A percentile compares a stretch with the other conserved stretches of the same genome.
phyloP scores from a whole-genome alignment of 1,140 invertebrate genomes.

The Drosophila carrolli region DNA sequence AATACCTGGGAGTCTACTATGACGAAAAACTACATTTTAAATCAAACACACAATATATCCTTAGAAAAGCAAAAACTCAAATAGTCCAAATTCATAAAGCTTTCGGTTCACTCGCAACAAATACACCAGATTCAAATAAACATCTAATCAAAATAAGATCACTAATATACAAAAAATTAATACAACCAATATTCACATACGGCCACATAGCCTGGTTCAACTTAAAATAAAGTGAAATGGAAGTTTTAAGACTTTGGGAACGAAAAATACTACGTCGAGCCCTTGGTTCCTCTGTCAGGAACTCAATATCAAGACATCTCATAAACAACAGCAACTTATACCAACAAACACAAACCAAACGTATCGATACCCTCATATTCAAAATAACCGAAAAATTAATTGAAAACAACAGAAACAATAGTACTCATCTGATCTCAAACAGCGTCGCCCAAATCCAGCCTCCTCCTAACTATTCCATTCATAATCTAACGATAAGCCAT shows the following conservation, averaged over 20 bases:
- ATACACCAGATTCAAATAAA: no score
- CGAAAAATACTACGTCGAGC: slow-evolving; percentile 5
- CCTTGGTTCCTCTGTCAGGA: background rate
- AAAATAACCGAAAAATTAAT: background rate
- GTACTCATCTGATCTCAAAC: no score
- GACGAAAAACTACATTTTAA: background rate
- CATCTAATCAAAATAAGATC: background rate
- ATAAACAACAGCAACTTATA: slow-evolving; percentile 1
- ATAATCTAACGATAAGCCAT: background rate
- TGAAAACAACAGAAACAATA: no score
- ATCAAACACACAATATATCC: background rate
- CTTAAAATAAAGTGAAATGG: background rate
- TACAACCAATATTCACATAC: slow-evolving; percentile 11
- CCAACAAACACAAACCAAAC: background rate
- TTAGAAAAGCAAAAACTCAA: background rate
- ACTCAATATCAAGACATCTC: background rate
- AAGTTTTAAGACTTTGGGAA: background rate
- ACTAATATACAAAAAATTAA: slow-evolving; percentile 8
- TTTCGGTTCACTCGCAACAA: background rate
- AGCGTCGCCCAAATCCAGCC: background rate
- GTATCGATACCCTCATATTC: slow-evolving; percentile 7
- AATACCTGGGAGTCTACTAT: background rate
- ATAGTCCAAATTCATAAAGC: background rate
- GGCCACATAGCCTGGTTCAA: slow-evolving; percentile 7
- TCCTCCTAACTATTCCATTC: background rate